Evolutionary conservation across 30 jellyfish, hydroid and myxozoan species (phyloP).

Genomic region (Hydra vulgaris): DNA sequence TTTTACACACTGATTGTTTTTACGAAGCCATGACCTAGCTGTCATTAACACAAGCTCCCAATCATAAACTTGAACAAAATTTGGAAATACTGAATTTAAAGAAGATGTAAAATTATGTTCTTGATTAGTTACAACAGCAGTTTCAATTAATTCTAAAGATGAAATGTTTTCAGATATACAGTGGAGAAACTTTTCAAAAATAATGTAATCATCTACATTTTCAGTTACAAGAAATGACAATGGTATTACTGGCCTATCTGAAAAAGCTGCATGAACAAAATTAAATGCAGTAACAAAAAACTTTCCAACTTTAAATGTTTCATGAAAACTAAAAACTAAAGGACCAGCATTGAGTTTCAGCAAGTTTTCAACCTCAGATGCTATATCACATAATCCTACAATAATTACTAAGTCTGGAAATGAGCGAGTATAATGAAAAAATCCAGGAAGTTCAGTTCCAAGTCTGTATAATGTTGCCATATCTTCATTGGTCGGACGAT

Average conservation of each 20-base stretch:
- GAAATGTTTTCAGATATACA: slow-evolving; percentile 47
- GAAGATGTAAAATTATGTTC: slow-evolving; percentile 38
- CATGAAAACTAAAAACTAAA: slow-evolving; percentile 64
- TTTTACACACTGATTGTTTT: slow-evolving; percentile 53
- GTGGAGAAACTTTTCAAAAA: slow-evolving; percentile 21
- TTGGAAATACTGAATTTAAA: slow-evolving; percentile 46
- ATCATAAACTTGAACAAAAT: slow-evolving; percentile 66
- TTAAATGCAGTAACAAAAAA: slow-evolving; percentile 53
- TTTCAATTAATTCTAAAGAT: slow-evolving; percentile 35
- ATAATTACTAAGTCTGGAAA: slow-evolving; percentile 51
- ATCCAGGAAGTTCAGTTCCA: slow-evolving; percentile 56
- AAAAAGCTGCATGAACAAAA: slow-evolving; percentile 77
- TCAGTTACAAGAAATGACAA: slow-evolving; percentile 24
- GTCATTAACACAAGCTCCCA: slow-evolving; percentile 74
- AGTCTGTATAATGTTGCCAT: slow-evolving; percentile 32
- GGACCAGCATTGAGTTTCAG: slow-evolving; percentile 60
- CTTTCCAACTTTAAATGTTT: slow-evolving; percentile 84
- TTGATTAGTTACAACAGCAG: slow-evolving; percentile 69
- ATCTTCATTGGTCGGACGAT: slow-evolving; percentile 24
- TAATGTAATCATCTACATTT: slow-evolving; percentile 16
- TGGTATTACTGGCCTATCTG: slow-evolving; percentile 76
- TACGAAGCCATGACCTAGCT: slow-evolving; percentile 79
- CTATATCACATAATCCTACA: slow-evolving; percentile 59
- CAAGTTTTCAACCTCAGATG: slow-evolving; percentile 52
- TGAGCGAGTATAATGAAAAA: slow-evolving; percentile 59